Evolutionary conservation across 2,113 vertebrate genomes (phyloP).

Genomic region (Forbesichthys agassizii): DNA sequence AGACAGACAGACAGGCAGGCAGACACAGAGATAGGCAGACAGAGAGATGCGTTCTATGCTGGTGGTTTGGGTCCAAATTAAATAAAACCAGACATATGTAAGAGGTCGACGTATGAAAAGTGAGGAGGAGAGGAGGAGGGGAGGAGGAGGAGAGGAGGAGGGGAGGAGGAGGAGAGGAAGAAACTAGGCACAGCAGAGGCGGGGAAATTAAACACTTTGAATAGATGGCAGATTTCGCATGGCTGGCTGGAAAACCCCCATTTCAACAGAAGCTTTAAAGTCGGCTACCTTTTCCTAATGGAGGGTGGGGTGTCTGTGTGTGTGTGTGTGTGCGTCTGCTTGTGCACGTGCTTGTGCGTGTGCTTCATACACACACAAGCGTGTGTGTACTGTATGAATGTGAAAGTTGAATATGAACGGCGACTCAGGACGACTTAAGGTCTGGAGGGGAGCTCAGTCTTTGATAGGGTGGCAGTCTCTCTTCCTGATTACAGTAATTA

Average conservation of each 20-base stretch:
- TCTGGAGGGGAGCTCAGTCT: no score
- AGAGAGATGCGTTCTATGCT: neutral
- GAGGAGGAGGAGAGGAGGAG: neutral
- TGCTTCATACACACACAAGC: no score
- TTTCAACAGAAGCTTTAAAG: slow-evolving; percentile 6
- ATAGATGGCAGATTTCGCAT: neutral
- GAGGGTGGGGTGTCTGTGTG: neutral
- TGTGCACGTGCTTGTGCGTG: neutral
- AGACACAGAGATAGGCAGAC: neutral
- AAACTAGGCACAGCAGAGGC: slow-evolving; percentile 3
- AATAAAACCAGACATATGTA: slow-evolving; percentile 23
- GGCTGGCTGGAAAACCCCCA: neutral
- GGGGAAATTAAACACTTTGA: slow-evolving; percentile 28
- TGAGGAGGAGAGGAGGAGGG: slow-evolving; percentile 7
- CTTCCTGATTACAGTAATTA: no score
- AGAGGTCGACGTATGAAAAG: slow-evolving; percentile 40
- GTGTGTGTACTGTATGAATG: no score
- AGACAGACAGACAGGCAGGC: no score
- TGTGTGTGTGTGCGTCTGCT: no score
- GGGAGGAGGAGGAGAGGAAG: slow-evolving; percentile 13
- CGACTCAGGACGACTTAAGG: no score
- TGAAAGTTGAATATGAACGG: no score
- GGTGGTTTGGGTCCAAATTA: slow-evolving; percentile 3
- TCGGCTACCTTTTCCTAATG: neutral
- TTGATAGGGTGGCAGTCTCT: no score